Evolutionary conservation across 2,113 vertebrate genomes (phyloP).

Genomic region (Engystomops pustulosus): DNA sequence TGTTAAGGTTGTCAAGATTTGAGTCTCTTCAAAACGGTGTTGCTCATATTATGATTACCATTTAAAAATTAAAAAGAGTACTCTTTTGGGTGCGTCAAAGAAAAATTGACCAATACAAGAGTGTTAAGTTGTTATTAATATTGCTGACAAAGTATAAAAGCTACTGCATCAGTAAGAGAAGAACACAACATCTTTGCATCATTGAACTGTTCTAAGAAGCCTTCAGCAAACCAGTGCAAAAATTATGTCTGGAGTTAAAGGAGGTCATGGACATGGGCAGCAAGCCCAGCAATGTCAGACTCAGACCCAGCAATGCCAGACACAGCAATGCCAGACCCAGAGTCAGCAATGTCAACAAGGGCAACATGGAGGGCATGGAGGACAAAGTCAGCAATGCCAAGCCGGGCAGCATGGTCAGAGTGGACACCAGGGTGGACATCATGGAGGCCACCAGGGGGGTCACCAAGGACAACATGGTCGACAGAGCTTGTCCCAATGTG

Average conservation of each 20-base stretch:
- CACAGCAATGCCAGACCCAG: slow-evolving; percentile 11
- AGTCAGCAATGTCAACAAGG: slow-evolving; percentile 13
- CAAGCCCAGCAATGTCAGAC: slow-evolving; percentile 26
- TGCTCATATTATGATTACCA: not conserved
- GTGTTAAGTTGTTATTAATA: not conserved
- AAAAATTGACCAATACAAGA: not conserved
- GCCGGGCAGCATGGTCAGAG: not conserved
- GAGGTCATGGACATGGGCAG: slow-evolving; percentile 25
- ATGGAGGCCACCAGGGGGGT: not conserved
- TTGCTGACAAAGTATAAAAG: slow-evolving; percentile 7
- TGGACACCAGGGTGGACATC: not conserved
- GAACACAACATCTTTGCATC: not conserved
- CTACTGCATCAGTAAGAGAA: too few relatives aligned
- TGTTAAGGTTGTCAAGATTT: not conserved
- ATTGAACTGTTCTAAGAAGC: not conserved
- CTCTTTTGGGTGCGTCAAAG: not conserved
- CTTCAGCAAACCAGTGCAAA: not conserved
- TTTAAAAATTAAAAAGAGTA: not conserved
- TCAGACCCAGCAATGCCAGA: slow-evolving; percentile 18
- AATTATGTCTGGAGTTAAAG: slow-evolving; percentile 51
- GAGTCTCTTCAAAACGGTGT: not conserved
- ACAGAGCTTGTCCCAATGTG: slow-evolving; percentile 2
- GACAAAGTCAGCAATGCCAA: not conserved
- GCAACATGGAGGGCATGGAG: slow-evolving; percentile 13
- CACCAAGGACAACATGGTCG: not conserved